Conservation (phyloP, 1,140 invertebrate species). For the Atta cephalotes region DNA sequence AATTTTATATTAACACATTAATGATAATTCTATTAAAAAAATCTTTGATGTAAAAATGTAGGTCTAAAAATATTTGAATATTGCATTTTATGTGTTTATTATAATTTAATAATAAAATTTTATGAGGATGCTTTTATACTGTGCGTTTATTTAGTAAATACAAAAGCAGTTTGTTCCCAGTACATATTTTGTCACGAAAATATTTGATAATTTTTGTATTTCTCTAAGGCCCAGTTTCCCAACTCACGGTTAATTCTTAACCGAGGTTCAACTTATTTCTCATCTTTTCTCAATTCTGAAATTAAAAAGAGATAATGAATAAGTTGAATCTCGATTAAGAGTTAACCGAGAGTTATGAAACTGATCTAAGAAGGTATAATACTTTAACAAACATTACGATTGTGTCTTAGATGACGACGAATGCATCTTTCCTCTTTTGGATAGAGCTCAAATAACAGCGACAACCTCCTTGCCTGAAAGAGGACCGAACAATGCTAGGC, state of each 20-base stretch:
- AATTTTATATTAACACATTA: not conserved
- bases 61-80: not conserved
- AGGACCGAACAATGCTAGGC: slow-evolving; percentile 92
- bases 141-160: not conserved
- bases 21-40: not conserved
- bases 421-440: slow-evolving; percentile 93
- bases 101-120: slow-evolving; percentile 1
- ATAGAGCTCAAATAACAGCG: slow-evolving; percentile 90
- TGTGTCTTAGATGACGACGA: slow-evolving; percentile 88
- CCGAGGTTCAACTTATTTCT: too few species aligned
- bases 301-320: too few species aligned
- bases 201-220: not conserved
- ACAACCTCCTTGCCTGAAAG: slow-evolving; percentile 92
- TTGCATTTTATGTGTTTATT: not conserved
- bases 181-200: not conserved
- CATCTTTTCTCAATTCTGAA: too few species aligned
- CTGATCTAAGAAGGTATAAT: not conserved
- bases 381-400: slow-evolving; percentile 7
- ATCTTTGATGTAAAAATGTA: not conserved
- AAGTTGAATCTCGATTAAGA: too few species aligned
- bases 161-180: not conserved
- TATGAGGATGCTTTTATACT: not conserved
- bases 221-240: not conserved
- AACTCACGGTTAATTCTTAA: too few species aligned
- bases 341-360: too few species aligned